Evolutionary conservation across 1,140 invertebrate species (phyloP).

Genomic region (Sinonovacula constricta): DNA sequence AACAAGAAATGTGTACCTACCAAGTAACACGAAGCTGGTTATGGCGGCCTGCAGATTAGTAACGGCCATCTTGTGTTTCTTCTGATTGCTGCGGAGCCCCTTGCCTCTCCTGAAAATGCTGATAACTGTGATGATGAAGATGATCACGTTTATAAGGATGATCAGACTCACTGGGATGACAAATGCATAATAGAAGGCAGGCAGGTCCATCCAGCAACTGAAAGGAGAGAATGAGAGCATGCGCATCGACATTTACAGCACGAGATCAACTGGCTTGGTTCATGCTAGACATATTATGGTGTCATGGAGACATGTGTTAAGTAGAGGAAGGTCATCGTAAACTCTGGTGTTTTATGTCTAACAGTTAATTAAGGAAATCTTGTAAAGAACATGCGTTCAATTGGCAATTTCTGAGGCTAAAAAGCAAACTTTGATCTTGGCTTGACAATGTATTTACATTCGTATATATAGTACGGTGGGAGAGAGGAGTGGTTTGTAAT

Average conservation of each 20-base stretch:
- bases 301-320: too few relatives aligned
- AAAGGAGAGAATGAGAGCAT: conserved; percentile 13
- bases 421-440: too few relatives aligned
- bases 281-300: not conserved
- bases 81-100: conserved; percentile 75
- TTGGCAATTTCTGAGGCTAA: too few relatives aligned
- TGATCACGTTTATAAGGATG: conserved; percentile 76
- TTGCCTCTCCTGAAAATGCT: conserved; percentile 72
- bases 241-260: not conserved
- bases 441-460: too few relatives aligned
- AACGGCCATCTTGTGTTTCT: conserved; percentile 71
- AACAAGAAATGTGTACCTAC: too few relatives aligned
- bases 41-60: conserved; percentile 79
- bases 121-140: conserved; percentile 77
- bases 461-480: too few relatives aligned
- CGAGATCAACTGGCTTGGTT: not conserved
- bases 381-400: too few relatives aligned
- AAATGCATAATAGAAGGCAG: conserved; percentile 78
- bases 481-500: too few relatives aligned
- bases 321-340: too few relatives aligned
- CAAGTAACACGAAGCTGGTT: conserved; percentile 78
- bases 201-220: conserved; percentile 78
- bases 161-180: conserved; percentile 76
- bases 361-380: too few relatives aligned
- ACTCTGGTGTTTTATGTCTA: too few relatives aligned